A percentile compares a stretch with the other conserved stretches of the same genome.
phyloP scores from a whole-genome alignment of 2,797 vertebrate species.

The Leptodactylus fallax region DNA sequence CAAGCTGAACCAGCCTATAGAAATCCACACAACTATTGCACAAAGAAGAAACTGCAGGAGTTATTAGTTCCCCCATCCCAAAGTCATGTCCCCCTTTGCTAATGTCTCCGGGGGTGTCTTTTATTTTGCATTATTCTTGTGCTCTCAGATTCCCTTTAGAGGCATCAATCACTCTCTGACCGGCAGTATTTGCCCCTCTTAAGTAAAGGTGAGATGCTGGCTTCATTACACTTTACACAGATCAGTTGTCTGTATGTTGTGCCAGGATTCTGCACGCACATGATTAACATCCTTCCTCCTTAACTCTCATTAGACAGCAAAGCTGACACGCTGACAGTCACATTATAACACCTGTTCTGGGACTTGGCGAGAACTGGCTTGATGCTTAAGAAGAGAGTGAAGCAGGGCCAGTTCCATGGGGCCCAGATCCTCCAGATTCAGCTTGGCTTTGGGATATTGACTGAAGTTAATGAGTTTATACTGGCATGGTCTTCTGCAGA shows the following conservation, averaged over 20 bases:
- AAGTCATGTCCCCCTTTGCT: too few relatives aligned
- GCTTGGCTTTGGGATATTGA: conserved; percentile 38
- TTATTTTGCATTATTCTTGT: not conserved
- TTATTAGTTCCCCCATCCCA: too few relatives aligned
- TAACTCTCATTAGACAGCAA: not conserved
- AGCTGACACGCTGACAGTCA: not conserved
- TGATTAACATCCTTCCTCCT: not conserved
- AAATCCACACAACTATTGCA: too few relatives aligned
- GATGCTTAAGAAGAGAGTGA: not conserved
- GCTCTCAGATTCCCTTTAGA: not conserved
- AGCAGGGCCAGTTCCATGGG: conserved; percentile 13
- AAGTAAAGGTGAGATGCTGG: not conserved
- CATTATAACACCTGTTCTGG: conserved; percentile 50
- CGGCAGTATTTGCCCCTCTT: not conserved
- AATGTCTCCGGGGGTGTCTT: not conserved
- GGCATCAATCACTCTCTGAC: not conserved
- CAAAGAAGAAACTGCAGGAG: too few relatives aligned
- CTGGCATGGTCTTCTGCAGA: conserved; percentile 42
- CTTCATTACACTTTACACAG: not conserved
- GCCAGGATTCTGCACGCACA: conserved; percentile 5
- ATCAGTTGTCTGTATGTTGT: not conserved
- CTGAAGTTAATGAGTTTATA: conserved; percentile 47
- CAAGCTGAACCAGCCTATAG: too few relatives aligned
- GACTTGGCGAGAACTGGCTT: conserved; percentile 6
- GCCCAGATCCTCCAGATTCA: conserved; percentile 14